Evolutionary conservation across 2,113 vertebrate species (phyloP).

Genomic region (Pseudonaja textilis): DNA sequence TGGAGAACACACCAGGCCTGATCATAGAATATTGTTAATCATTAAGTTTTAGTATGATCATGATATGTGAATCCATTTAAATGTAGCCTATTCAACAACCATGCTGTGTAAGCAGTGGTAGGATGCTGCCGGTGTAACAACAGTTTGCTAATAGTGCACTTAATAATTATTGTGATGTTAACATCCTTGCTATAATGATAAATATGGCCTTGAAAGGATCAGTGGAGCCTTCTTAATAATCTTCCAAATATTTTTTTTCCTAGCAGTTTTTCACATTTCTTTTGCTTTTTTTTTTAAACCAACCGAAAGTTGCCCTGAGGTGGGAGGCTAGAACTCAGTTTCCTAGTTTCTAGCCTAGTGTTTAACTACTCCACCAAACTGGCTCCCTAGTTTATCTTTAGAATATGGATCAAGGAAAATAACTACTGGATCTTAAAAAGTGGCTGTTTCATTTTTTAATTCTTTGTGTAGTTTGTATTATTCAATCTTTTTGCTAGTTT

Average conservation of each 20-base stretch:
- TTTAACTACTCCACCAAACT: not conserved
- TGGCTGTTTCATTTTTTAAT: not conserved
- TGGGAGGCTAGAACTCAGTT: not conserved
- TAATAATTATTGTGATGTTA: not conserved
- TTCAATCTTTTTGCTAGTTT: not conserved
- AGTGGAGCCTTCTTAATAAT: not conserved
- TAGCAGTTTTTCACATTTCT: not conserved
- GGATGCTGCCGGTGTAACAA: no score
- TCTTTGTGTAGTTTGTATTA: not conserved
- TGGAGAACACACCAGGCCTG: not conserved
- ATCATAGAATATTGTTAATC: not conserved
- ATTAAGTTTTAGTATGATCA: not conserved
- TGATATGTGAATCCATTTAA: not conserved
- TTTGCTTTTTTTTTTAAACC: not conserved
- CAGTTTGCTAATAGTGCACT: no score
- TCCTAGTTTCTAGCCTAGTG: not conserved
- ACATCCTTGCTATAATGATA: not conserved
- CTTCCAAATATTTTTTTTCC: not conserved
- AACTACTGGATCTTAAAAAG: not conserved
- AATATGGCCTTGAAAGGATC: not conserved
- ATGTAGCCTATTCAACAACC: not conserved
- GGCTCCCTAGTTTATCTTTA: not conserved
- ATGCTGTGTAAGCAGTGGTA: not conserved
- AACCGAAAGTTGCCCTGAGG: not conserved
- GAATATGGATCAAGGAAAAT: not conserved